These are phyloP conservation scores for Rhagoletis zephyria DNA, from an alignment of 1,140 invertebrate genomes.

Conservation along the genomic window DNA sequence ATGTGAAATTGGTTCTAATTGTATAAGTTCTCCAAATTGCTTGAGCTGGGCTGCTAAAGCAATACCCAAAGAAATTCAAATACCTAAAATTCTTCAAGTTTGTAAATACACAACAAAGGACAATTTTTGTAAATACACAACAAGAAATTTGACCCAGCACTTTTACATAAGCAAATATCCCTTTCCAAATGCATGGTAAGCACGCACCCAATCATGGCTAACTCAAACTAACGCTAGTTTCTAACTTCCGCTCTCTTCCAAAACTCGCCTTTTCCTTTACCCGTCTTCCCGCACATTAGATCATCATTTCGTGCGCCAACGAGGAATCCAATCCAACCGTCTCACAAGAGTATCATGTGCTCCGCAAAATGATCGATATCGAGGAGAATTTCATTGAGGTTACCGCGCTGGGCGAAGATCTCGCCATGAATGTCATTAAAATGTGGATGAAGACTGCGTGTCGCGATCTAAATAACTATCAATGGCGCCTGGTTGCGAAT, in stretches of 20 bases:
- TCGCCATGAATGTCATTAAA: slow-evolving; percentile 93
- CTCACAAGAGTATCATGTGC: slow-evolving; percentile 87
- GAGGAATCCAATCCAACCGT: slow-evolving; percentile 90
- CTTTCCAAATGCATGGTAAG: slow-evolving; percentile 35
- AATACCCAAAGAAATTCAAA: slow-evolving; percentile 58
- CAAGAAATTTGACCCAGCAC: not conserved
- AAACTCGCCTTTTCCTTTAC: not conserved
- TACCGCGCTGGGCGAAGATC: slow-evolving; percentile 89
- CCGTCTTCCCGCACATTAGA: slow-evolving; percentile 74
- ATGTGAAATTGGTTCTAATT: slow-evolving; percentile 25
- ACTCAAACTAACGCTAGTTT: not conserved
- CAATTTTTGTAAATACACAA: not conserved
- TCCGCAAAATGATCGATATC: slow-evolving; percentile 90
- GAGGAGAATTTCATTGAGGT: slow-evolving; percentile 95
- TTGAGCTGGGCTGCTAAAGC: slow-evolving; percentile 71
- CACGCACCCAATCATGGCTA: not conserved
- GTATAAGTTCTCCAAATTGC: slow-evolving; percentile 72
- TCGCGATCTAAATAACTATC: slow-evolving; percentile 90
- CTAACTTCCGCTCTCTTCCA: not conserved
- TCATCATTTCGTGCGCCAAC: slow-evolving; percentile 91
- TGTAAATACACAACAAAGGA: slow-evolving; percentile 31
- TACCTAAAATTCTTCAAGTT: not conserved
- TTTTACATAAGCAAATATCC: not conserved
- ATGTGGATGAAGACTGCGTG: slow-evolving; percentile 95
- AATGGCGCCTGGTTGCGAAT: slow-evolving; percentile 95